A percentile compares a stretch with the other conserved stretches of the same genome.
phyloP scores from a whole-genome alignment of 2,113 vertebrate genomes.

The Percina caprodes region DNA sequence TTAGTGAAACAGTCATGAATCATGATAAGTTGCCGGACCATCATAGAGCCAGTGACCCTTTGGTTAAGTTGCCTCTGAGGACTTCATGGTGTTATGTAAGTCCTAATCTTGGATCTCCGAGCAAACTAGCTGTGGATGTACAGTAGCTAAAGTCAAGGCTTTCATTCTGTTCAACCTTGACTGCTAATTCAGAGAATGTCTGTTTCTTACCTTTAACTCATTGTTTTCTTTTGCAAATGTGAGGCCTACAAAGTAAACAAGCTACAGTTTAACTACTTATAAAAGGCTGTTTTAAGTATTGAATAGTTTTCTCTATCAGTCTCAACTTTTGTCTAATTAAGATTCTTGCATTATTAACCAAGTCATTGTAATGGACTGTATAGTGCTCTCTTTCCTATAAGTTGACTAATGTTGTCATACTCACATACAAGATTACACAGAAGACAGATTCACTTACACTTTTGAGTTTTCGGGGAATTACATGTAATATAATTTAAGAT shows the following conservation, averaged over 20 bases:
- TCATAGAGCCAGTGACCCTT: conserved; percentile 31
- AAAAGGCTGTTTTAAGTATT: not conserved
- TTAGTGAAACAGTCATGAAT: conserved; percentile 11
- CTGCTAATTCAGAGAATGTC: not conserved
- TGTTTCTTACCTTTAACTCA: not conserved
- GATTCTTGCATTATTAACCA: not conserved
- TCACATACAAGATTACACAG: too few species aligned
- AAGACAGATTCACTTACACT: not conserved
- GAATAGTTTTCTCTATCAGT: not conserved
- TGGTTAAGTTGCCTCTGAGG: conserved; percentile 12
- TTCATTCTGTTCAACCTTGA: not conserved
- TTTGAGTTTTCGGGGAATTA: not conserved
- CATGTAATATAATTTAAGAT: not conserved
- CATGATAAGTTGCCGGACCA: not conserved
- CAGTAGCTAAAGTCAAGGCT: not conserved
- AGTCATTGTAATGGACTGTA: not conserved
- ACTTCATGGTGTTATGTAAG: conserved; percentile 15
- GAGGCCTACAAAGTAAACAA: not conserved
- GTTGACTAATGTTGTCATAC: not conserved
- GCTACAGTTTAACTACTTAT: not conserved
- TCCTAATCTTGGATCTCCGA: conserved; percentile 1
- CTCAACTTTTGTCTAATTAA: not conserved
- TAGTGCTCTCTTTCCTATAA: not conserved
- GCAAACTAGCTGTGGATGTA: not conserved
- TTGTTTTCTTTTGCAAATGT: not conserved